These are phyloP conservation scores for Cryptophagus acutangulus DNA, from an alignment of 2,888 invertebrate species.

Conservation along the genomic window DNA sequence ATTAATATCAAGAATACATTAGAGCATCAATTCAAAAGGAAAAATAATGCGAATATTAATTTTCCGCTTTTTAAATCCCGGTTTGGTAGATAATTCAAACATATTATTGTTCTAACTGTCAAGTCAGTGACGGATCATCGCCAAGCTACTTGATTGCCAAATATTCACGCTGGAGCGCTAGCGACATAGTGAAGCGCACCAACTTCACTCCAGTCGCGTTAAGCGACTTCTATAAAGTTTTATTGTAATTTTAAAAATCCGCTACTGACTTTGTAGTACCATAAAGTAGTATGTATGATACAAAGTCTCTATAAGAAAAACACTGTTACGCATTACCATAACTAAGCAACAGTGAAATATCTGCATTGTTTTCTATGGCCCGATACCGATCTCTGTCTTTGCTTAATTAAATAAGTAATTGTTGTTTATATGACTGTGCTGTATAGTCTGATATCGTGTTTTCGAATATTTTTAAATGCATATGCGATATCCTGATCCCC, in stretches of 20 bases:
- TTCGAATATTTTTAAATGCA: neutral
- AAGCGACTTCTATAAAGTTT: slow-evolving; percentile 8
- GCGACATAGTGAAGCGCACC: no score
- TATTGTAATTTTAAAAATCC: slow-evolving; percentile 20
- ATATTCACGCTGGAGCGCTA: no score
- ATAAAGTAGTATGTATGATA: no score
- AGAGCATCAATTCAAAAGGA: no score
- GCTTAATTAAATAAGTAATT: slow-evolving; percentile 44
- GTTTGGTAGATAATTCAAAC: no score
- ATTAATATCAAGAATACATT: no score
- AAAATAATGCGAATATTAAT: slow-evolving; percentile 37
- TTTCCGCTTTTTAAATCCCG: slow-evolving; percentile 42
- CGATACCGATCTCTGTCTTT: slow-evolving; percentile 40
- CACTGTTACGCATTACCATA: slow-evolving; percentile 38
- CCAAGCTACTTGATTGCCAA: no score
- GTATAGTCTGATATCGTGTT: slow-evolving; percentile 22
- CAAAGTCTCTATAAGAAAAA: no score
- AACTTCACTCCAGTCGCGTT: no score
- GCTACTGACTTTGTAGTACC: slow-evolving; percentile 6
- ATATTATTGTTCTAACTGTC: no score
- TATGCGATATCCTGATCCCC: neutral
- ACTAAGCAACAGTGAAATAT: slow-evolving; percentile 46
- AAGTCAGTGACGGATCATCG: no score
- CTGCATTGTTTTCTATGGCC: slow-evolving; percentile 40
- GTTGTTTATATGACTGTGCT: slow-evolving; percentile 34